Conservation (phyloP, 2,888 invertebrate species). For the Alviniconcha strummeri region DNA sequence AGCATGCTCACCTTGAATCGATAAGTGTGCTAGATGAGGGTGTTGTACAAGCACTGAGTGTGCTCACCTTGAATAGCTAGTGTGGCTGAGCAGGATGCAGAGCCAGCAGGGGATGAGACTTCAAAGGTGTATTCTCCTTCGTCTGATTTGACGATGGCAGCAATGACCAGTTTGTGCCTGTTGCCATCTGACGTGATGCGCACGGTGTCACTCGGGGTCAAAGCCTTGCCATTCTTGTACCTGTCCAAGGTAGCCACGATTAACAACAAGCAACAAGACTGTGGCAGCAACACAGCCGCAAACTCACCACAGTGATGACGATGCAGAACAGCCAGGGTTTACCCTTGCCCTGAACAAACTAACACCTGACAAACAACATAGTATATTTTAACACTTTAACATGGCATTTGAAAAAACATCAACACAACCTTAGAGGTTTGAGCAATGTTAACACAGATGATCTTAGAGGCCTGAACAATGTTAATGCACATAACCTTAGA, state of each 20-base stretch:
- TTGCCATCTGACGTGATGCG: slow-evolving; percentile 89
- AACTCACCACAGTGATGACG: background rate
- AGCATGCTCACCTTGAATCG: too few species aligned
- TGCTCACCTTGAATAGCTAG: slow-evolving; percentile 39
- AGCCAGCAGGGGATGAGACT: slow-evolving; percentile 52
- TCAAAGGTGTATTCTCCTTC: slow-evolving; percentile 56
- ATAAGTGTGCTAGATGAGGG: too few species aligned
- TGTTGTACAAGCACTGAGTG: background rate
- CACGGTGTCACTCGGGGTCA: slow-evolving; percentile 83
- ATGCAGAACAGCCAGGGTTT: background rate
- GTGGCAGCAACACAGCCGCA: background rate
- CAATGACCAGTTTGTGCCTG: slow-evolving; percentile 79
- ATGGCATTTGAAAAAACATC: too few species aligned
- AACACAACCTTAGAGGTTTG: too few species aligned
- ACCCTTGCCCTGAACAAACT: too few species aligned
- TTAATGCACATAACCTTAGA: too few species aligned
- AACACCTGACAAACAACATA: too few species aligned
- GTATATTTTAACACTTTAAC: too few species aligned
- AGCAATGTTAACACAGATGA: too few species aligned
- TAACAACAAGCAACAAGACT: background rate
- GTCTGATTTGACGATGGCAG: slow-evolving; percentile 46
- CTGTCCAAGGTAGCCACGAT: slow-evolving; percentile 64
- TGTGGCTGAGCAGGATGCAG: slow-evolving; percentile 40
- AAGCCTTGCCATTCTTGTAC: slow-evolving; percentile 88
- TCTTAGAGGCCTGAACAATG: too few species aligned